Percentiles rank a stretch among this genome's conserved stretches.
These are phyloP conservation scores for Schizopygopsis malacanthus DNA, from an alignment of 2,797 vertebrate species.

Conservation along the genomic window DNA sequence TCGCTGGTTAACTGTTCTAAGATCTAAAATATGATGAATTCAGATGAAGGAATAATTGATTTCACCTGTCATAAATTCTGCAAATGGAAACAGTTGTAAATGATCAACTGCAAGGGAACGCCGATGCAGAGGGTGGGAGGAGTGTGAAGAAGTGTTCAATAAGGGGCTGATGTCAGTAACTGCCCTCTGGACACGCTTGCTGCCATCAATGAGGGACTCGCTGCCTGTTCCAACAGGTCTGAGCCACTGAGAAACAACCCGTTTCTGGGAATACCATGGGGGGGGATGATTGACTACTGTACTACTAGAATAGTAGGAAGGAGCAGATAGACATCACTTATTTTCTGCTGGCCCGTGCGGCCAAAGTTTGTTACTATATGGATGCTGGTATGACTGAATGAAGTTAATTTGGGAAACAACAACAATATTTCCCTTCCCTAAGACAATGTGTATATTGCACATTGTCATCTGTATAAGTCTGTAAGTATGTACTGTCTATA, in stretches of 20 bases:
- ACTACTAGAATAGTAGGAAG: background rate
- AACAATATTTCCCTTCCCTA: background rate
- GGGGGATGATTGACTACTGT: background rate
- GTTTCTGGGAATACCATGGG: background rate
- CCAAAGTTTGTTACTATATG: too few species aligned
- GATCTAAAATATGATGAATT: background rate
- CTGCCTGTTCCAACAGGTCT: constrained; percentile 52
- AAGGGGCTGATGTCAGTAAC: constrained; percentile 12
- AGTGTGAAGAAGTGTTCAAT: background rate
- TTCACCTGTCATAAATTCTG: background rate
- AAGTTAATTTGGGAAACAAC: background rate
- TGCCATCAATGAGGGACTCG: constrained; percentile 16
- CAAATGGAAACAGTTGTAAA: background rate
- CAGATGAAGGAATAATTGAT: background rate
- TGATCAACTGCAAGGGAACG: background rate
- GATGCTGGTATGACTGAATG: background rate
- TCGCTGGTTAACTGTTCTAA: background rate
- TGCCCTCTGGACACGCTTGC: constrained; percentile 43
- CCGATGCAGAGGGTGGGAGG: background rate
- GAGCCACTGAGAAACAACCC: constrained; percentile 15
- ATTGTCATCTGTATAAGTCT: too few species aligned
- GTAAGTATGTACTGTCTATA: too few species aligned
- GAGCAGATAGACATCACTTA: background rate
- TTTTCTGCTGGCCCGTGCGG: background rate
- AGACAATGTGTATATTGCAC: too few species aligned